Evolutionary conservation across 2,113 vertebrate genomes (phyloP).

Genomic region (Grus americana): DNA sequence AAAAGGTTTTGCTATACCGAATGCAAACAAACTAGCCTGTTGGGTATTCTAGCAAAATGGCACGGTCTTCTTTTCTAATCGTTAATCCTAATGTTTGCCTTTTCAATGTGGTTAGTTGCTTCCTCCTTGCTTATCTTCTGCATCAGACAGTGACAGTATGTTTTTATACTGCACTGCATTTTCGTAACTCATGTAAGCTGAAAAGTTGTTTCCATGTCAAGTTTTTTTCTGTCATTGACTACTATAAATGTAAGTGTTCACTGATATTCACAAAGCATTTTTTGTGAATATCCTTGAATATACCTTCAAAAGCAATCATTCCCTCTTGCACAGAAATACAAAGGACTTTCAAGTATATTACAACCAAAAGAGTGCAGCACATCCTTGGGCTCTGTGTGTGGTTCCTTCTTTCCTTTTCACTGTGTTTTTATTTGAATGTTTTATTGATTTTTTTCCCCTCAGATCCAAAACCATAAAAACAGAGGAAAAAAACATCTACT

Average conservation of each 20-base stretch:
- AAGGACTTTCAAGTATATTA: slow-evolving; percentile 40
- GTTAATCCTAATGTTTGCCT: neutral
- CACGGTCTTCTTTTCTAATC: neutral
- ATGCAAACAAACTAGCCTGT: slow-evolving; percentile 28
- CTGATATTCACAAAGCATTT: neutral
- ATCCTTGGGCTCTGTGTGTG: neutral
- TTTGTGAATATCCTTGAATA: slow-evolving; percentile 25
- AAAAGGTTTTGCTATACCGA: slow-evolving; percentile 18
- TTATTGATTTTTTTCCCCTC: slow-evolving; percentile 9
- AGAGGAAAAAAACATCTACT: neutral
- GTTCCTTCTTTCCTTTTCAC: slow-evolving; percentile 3
- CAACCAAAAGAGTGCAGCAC: neutral
- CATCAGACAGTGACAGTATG: neutral
- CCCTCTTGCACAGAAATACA: neutral
- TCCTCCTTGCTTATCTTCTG: neutral
- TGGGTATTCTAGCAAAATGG: neutral
- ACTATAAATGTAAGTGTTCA: slow-evolving; percentile 1
- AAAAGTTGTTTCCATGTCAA: neutral
- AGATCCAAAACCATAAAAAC: neutral
- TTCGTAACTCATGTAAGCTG: neutral
- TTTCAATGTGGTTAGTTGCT: neutral
- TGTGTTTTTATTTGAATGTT: slow-evolving; percentile 20
- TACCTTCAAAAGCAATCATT: slow-evolving; percentile 43
- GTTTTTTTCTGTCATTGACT: neutral
- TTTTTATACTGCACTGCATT: neutral